phyloP scores from a whole-genome alignment of 2,797 vertebrate genomes.

The Limnodromus scolopaceus region DNA sequence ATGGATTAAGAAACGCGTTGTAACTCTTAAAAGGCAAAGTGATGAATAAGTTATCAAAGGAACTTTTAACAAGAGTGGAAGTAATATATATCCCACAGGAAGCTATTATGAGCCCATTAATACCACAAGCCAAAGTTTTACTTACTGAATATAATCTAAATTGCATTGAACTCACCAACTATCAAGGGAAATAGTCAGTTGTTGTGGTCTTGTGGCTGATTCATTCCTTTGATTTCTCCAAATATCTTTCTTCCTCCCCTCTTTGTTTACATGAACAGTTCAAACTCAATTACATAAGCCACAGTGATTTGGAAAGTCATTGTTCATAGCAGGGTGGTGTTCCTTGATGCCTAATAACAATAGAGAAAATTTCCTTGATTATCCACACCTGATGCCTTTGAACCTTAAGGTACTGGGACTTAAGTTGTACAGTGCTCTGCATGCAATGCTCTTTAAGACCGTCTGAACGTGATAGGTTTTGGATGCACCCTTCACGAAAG shows the following conservation, averaged over 20 bases:
- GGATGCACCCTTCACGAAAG: rapidly evolving
- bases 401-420: background rate
- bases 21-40: conserved; percentile 62
- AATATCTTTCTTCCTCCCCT: background rate
- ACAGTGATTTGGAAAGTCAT: background rate
- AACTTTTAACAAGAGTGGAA: conserved; percentile 69
- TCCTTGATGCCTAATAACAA: background rate
- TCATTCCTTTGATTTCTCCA: conserved; percentile 43
- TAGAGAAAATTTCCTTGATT: background rate
- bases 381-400: rapidly evolving
- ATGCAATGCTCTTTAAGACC: background rate
- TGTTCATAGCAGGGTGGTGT: background rate
- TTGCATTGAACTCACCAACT: conserved; percentile 13
- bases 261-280: conserved; percentile 22
- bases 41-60: conserved; percentile 77
- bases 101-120: conserved; percentile 69
- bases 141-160: conserved; percentile 59
- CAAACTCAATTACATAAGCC: background rate
- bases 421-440: rapidly evolving
- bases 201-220: conserved; percentile 31
- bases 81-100: conserved; percentile 69
- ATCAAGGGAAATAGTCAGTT: conserved; percentile 14
- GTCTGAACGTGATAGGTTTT: background rate
- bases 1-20: conserved; percentile 17
- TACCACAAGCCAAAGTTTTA: conserved; percentile 61